Base-by-base conservation (phyloP, 2,888 invertebrate species). In the Pristionchus mayeri region DNA sequence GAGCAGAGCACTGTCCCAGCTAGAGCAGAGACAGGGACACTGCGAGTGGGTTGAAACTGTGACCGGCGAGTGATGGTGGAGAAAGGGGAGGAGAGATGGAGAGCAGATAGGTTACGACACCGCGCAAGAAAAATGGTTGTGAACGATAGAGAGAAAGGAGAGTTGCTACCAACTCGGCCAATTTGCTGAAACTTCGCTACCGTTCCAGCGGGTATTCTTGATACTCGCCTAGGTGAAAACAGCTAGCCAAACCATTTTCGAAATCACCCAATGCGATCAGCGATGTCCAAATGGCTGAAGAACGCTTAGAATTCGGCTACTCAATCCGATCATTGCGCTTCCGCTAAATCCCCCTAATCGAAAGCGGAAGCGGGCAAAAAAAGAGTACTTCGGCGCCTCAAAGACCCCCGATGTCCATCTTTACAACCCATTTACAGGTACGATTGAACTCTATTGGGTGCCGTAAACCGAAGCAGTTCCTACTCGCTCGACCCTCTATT, bases 111-210 rank as follows among this genome's bases (percentile, higher is more conserved):
- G 50, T 44, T 48, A 50, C 50, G 48, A 50, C 76, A 16, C 27
- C 48, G 21, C n/a, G 67, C 21, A 71, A 76, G 44, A 76, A 76
- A 76, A 76, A 76, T 50, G 48, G 48, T 76, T 37, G 76, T 48
- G 76, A 48, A 18, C 2, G 27, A n/a, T n/a, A 18, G 24, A 9
- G 24, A n/a, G 13, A 13, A 27, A 54, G 9, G 27, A 30, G 60
- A 60, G 60, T 11, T 9, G 54, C n/a, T n/a, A n/a, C 11, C 54
- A 16, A 54, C 24, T 60, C 27, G 30, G 60, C 27, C 30, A 24
- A 60, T 1, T n/a, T 30, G 30, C 30, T 60, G 37, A 67, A 67
- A 21, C 40, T 67, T 4, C 54, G 16, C 7, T 54, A 54, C 4
- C 7, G 21, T 54, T 16, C 54, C n/a, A 54, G 54, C 21, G 21